Conservation (phyloP, 2,888 invertebrate genomes). For the Hirtodrosophila cameraria region DNA sequence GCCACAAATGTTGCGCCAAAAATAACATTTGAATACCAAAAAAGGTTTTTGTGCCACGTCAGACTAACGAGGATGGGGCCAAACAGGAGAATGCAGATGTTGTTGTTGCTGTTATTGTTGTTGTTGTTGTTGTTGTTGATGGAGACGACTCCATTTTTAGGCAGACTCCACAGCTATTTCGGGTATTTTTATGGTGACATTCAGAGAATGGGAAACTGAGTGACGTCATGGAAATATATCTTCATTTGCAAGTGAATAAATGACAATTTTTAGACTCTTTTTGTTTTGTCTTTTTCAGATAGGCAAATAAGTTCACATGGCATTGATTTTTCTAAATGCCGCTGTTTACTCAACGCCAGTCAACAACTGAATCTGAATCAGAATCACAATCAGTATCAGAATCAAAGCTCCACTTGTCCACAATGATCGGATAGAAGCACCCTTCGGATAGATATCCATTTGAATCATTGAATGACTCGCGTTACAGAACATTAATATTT, state of each 20-base stretch:
- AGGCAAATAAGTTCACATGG: conserved; percentile 35
- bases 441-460: conserved; percentile 34
- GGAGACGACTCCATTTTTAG: conserved; percentile 60
- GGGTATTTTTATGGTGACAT: conserved; percentile 33
- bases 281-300: conserved; percentile 22
- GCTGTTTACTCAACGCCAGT: conserved; percentile 45
- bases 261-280: conserved; percentile 55
- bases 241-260: conserved; percentile 59
- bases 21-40: conserved; percentile 75
- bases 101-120: too few species aligned
- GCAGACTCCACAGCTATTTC: conserved; percentile 38
- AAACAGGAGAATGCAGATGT: conserved; percentile 19
- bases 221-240: conserved; percentile 21
- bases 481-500: conserved; percentile 78
- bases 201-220: neutral
- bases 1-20: conserved; percentile 69
- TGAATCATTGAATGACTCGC: conserved; percentile 49
- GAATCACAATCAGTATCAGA: conserved; percentile 2
- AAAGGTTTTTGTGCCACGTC: conserved; percentile 64
- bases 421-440: conserved; percentile 50
- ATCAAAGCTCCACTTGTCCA: conserved; percentile 27
- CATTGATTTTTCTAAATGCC: conserved; percentile 65
- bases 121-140: too few species aligned
- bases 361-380: conserved; percentile 28
- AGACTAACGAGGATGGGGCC: conserved; percentile 46